Evolutionary conservation across 2,797 vertebrate genomes (phyloP).

Genomic region (Pogonophryne albipinna): DNA sequence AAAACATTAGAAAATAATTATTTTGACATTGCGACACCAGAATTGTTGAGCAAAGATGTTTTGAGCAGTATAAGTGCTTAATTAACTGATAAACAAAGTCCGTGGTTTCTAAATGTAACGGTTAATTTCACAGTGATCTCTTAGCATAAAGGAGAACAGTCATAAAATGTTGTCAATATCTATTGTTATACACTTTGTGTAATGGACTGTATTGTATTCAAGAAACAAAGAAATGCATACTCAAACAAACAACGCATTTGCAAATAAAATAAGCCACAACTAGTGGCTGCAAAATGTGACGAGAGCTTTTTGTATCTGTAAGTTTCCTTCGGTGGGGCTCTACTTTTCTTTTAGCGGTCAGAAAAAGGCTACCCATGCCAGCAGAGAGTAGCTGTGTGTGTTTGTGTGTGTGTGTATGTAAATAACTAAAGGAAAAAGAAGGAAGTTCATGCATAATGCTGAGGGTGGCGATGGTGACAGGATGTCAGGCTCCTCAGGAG

Average conservation of each 20-base stretch:
- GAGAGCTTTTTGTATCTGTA: no score
- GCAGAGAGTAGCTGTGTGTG: constrained; percentile 12
- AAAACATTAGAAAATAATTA: neutral
- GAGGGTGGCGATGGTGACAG: constrained; percentile 61
- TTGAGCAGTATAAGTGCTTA: neutral
- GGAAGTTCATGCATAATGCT: constrained; percentile 64
- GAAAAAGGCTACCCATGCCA: constrained; percentile 25
- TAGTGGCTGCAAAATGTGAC: no score
- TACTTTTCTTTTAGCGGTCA: constrained; percentile 12
- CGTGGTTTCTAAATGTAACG: neutral
- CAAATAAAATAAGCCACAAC: neutral
- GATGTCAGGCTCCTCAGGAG: constrained; percentile 67
- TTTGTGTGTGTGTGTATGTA: constrained; percentile 17
- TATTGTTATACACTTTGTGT: neutral
- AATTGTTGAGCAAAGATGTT: neutral
- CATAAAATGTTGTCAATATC: neutral
- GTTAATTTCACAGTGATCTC: neutral
- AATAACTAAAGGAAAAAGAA: constrained; percentile 30
- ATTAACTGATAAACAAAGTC: neutral
- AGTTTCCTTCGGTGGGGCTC: neutral
- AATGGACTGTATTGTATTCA: neutral
- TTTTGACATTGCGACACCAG: neutral
- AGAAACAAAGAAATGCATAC: neutral
- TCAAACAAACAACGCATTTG: neutral
- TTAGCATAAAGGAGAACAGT: neutral